Evolutionary conservation across 2,888 invertebrate genomes (phyloP).

Genomic region (Caenorhabditis panamensis): DNA sequence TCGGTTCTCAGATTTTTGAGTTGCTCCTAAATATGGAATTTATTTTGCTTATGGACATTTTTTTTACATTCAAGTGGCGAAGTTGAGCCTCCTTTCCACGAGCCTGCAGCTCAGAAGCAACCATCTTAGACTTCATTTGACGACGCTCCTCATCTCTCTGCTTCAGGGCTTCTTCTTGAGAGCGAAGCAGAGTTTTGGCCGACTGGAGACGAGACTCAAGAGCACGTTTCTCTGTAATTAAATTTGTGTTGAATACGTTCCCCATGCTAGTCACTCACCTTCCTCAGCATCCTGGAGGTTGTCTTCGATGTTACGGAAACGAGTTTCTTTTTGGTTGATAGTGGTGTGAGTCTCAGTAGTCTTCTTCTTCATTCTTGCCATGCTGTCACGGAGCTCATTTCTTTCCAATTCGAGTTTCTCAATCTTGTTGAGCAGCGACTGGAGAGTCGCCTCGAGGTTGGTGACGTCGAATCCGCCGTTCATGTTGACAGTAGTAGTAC

Average conservation of each 20-base stretch:
- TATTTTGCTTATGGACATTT: not conserved
- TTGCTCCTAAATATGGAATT: conserved; percentile 74
- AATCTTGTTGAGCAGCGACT: conserved; percentile 75
- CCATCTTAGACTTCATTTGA: conserved; percentile 80
- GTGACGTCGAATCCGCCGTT: conserved; percentile 73
- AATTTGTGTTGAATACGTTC: not conserved
- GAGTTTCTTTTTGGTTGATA: conserved; percentile 78
- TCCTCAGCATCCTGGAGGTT: conserved; percentile 79
- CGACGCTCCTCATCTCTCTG: conserved; percentile 80
- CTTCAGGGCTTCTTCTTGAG: conserved; percentile 80
- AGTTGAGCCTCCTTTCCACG: conserved; percentile 81
- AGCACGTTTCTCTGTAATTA: conserved; percentile 76
- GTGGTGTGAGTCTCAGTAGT: conserved; percentile 78
- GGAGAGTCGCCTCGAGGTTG: conserved; percentile 76
- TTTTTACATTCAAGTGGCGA: conserved; percentile 76
- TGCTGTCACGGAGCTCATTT: conserved; percentile 79
- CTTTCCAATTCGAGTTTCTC: conserved; percentile 79
- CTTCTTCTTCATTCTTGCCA: conserved; percentile 79
- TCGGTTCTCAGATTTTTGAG: conserved; percentile 79
- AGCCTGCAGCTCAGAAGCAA: conserved; percentile 80
- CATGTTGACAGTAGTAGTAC: conserved; percentile 71
- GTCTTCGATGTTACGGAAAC: conserved; percentile 78
- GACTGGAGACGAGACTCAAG: conserved; percentile 76
- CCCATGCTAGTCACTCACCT: conserved; percentile 56
- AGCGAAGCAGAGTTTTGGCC: conserved; percentile 78